These are phyloP conservation scores for Peromyscus aztecus DNA, from an alignment of 2,797 vertebrate species.

Conservation along the genomic window DNA sequence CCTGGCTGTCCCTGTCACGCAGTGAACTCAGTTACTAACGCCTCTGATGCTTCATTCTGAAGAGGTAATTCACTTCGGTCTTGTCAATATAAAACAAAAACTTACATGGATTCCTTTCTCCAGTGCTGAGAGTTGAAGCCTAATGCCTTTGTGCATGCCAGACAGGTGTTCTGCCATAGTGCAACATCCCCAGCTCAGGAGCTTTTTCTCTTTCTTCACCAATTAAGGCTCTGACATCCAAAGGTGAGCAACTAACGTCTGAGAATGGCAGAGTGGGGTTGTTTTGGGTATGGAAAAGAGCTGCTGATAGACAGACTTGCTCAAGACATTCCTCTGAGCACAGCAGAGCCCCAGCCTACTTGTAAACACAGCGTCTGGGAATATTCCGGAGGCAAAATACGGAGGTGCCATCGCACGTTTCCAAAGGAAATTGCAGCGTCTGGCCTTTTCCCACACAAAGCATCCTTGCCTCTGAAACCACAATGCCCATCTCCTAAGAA, in stretches of 20 bases:
- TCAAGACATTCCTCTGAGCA: not conserved
- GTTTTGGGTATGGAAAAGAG: not conserved
- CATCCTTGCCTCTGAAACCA: not conserved
- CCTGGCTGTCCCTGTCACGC: not conserved
- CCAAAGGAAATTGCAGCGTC: not conserved
- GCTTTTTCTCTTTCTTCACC: not conserved
- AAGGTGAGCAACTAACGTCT: not conserved
- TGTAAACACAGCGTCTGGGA: not conserved
- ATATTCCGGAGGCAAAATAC: not conserved
- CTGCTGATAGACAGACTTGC: not conserved
- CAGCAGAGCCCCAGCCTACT: not conserved
- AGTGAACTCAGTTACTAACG: not conserved
- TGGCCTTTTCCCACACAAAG: slow-evolving; percentile 45
- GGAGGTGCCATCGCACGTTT: not conserved
- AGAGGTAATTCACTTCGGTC: not conserved
- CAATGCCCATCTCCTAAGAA: not conserved
- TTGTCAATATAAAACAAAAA: not conserved
- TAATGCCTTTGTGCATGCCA: not conserved
- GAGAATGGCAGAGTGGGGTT: not conserved
- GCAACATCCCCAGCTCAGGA: not conserved
- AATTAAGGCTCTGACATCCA: slow-evolving; percentile 18
- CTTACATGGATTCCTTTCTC: not conserved
- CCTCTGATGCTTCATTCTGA: slow-evolving; percentile 6
- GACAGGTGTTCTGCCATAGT: not conserved
- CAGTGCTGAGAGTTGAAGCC: not conserved